A percentile compares a stretch with the other conserved stretches of the same genome.
phyloP scores from a whole-genome alignment of 2,797 vertebrate species.

The Psittacula derbiana region DNA sequence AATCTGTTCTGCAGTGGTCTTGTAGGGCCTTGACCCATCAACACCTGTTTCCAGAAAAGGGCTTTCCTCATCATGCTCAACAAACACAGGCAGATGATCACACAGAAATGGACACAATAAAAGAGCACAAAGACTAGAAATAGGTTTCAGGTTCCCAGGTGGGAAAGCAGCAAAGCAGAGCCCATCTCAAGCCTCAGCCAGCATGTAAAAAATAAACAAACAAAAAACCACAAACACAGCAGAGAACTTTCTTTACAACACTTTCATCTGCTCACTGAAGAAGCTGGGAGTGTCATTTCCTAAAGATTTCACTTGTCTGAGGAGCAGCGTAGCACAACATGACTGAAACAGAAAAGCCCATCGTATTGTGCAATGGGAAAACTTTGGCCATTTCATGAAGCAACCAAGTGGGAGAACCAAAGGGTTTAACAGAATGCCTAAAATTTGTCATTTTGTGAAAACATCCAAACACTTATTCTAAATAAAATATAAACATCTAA shows the following conservation, averaged over 20 bases:
- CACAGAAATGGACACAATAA: neutral
- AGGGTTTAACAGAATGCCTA: neutral
- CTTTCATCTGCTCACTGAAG: neutral
- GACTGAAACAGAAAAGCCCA: neutral
- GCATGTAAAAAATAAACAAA: neutral
- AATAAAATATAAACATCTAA: neutral
- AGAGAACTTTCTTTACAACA: neutral
- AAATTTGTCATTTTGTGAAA: neutral
- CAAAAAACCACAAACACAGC: rapidly evolving
- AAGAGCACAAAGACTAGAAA: neutral
- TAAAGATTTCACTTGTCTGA: neutral
- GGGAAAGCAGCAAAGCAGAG: neutral
- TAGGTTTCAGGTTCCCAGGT: neutral
- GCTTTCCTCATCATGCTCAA: neutral
- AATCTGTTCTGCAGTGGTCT: neutral
- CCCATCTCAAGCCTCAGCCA: neutral
- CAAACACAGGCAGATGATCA: neutral
- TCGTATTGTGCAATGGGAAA: neutral
- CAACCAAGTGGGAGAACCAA: neutral
- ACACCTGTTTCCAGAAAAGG: neutral
- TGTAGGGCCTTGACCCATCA: neutral
- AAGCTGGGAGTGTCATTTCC: neutral
- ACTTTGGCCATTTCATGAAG: neutral
- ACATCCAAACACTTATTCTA: neutral
- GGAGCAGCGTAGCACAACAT: neutral